Evolutionary conservation across 23 tunicate species (phyloP), one percentile per base, ranked within the genome.

Genomic region (Styela clava): DNA sequence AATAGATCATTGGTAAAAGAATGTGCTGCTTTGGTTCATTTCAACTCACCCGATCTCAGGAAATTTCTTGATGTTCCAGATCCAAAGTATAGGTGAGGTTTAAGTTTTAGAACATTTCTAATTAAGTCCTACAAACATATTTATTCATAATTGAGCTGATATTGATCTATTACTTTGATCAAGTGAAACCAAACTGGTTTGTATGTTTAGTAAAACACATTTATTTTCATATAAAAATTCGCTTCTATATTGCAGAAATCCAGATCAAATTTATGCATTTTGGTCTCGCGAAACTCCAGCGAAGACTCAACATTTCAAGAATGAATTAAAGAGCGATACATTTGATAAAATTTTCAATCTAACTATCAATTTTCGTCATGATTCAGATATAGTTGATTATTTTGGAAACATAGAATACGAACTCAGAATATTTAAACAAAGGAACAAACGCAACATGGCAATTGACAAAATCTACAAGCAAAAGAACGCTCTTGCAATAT

Each of bases 1-100:
- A 86, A 89, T 74, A 34, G 95, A 33, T 28, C 61, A 16, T 67
- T 79, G 23, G 34, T 89, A 24, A 23, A 68, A 16, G 36, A 71
- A 74, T 68, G 86, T 61, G 79, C 69, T 2, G 89, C 78, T 23
- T 74, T 89, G 34, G 78, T 89, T 16, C 82, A 82, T 61, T 88
- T 86, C 34, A 85, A 85, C 73, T 69, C 83, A 16, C 95, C 95
- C 26, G 69, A 62, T 28, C 35, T 51, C 21, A 27, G 31, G 34
- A 85, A 89, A 26, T 31, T 74, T 44, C 31, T 74, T 23, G 95
- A 89, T 56, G 74, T 89, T 21, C 77, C 77, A 18, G 77, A 71
- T 56, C 95, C 95, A 20, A 71, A 81, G 9, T 24, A 34, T 12
- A 86, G 85, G 85, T 86, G 56, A 44, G 56, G 12, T n/a, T n/a